Conservation (phyloP, 2,888 invertebrate species). For the Drosophila prostipennis region DNA sequence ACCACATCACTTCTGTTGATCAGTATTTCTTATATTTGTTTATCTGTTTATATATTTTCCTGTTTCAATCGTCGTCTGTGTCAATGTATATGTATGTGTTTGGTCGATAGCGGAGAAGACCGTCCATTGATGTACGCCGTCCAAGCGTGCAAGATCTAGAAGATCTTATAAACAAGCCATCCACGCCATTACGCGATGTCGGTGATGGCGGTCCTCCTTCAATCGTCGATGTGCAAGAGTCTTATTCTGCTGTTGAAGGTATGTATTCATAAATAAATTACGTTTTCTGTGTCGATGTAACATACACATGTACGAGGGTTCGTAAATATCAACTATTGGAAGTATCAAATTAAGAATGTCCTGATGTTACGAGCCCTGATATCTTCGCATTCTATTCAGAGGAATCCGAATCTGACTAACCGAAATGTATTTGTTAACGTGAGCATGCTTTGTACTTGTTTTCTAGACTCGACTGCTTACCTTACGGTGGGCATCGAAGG, state of each 20-base stretch:
- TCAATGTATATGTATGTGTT: constrained; percentile 25
- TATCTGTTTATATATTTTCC: constrained; percentile 24
- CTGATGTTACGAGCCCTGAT: neutral
- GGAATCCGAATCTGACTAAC: constrained; percentile 26
- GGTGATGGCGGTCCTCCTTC: constrained; percentile 94
- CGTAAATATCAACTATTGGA: neutral
- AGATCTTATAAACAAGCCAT: constrained; percentile 95
- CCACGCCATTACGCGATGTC: constrained; percentile 92
- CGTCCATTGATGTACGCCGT: constrained; percentile 95
- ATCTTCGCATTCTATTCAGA: neutral
- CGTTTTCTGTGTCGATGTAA: neutral
- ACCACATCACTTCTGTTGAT: neutral
- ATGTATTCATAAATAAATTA: constrained; percentile 46
- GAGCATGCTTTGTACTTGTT: constrained; percentile 14
- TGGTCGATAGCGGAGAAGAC: constrained; percentile 89
- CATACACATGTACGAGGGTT: neutral
- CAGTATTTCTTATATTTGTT: constrained; percentile 2
- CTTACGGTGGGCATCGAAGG: constrained; percentile 97
- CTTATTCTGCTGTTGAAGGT: constrained; percentile 99
- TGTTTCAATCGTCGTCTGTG: constrained; percentile 16
- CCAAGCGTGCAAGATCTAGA: constrained; percentile 96
- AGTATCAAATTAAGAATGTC: no score
- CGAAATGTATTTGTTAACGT: constrained; percentile 4
- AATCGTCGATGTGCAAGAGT: constrained; percentile 96
- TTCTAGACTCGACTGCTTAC: constrained; percentile 94